Base-by-base conservation (phyloP, 2,888 invertebrate species). In the Lithodes maja region DNA sequence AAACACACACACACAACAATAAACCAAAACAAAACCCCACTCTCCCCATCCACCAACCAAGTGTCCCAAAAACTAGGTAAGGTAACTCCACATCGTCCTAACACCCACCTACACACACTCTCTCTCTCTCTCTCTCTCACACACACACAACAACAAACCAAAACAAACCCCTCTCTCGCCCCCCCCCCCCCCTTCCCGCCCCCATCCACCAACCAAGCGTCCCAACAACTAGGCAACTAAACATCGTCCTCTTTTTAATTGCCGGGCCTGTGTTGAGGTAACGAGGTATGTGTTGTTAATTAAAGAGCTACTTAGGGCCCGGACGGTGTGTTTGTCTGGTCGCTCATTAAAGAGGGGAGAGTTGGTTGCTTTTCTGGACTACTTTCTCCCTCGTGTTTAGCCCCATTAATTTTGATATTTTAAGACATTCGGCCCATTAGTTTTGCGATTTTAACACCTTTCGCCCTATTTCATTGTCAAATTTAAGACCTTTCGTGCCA, bases 271-370 rank as follows among this genome's bases (percentile, higher is more conserved):
- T 52, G 61, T 55, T 52, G 61, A 54, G 80, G 80, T 80, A 80
- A 80, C 54, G 55, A 80, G 80, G 17, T 33, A 33, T 55, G 84
- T 78, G 84, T 84, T 77, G 74, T 84, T 84, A 84, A 84, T 84
- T 75, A 84, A 84, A 77, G 84, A 84, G 84, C 75, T 84, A 84
- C 84, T 75, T 61, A 53, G 84, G 75, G 78, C n/a, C 12, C 52
- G 84, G 75, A 75, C 61, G 53, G 75, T 77, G 49, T 77, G 74
- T 71, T 55, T 52, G 77, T 54, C 75, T 9, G 12, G 77, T 55
- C 55, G 84, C 61, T 84, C 84, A 84, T 84, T 84, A 84, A 50
- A 74, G 61, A 49, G 15, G 33, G 33, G 33, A 33, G 33, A 33
- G 33, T 33, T 33, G 33, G 33, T 33, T 33, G 33, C 33, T 33